Evolutionary conservation across 92 coral and sea anemone species (phyloP).

Genomic region (Actinostola sp.): DNA sequence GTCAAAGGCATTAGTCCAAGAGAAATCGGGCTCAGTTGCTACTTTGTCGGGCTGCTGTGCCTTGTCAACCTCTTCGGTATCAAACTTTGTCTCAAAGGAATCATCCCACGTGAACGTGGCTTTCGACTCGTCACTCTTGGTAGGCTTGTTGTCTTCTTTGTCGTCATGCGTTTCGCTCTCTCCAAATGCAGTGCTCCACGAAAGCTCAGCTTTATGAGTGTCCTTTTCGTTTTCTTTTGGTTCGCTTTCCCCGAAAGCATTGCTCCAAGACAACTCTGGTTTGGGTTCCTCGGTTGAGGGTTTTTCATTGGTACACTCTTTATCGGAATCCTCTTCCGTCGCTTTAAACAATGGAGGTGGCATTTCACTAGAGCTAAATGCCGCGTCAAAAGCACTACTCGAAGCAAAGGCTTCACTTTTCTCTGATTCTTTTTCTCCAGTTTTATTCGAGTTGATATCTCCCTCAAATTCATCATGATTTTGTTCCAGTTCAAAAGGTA

Average conservation of each 20-base stretch:
- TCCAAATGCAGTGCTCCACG: constrained; percentile 21
- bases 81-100: constrained; percentile 23
- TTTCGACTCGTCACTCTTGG: constrained; percentile 3
- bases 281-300: neutral
- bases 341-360: constrained; percentile 5
- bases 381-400: constrained; percentile 39
- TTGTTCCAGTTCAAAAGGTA: constrained; percentile 19
- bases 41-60: neutral
- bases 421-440: neutral
- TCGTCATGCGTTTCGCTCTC: constrained; percentile 7
- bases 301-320: neutral
- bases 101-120: constrained; percentile 21
- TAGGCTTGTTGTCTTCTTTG: neutral
- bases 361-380: constrained; percentile 13
- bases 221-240: neutral
- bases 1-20: constrained; percentile 41
- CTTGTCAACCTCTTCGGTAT: constrained; percentile 7
- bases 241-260: constrained; percentile 11
- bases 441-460: neutral
- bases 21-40: constrained; percentile 19
- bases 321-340: neutral
- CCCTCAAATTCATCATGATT: neutral
- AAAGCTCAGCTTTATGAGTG: neutral
- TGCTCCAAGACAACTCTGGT: constrained; percentile 18
- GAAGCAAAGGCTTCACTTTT: neutral